phyloP scores from a whole-genome alignment of 2,888 invertebrate species.

The Leptopilina myrica region DNA sequence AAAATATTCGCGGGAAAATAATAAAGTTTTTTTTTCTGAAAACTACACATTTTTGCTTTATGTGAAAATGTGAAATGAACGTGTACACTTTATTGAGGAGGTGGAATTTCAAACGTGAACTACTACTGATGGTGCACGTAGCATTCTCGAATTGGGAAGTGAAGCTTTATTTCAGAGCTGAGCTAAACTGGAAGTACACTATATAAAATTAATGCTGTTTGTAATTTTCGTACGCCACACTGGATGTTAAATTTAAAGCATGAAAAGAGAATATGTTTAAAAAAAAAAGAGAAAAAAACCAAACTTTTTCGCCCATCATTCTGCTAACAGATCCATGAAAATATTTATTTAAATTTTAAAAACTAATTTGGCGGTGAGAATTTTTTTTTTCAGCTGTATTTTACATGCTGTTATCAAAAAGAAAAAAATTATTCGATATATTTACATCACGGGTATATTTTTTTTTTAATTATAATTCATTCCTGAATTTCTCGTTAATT shows the following conservation, averaged over 20 bases:
- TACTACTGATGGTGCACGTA: constrained; percentile 13
- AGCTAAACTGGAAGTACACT: constrained; percentile 28
- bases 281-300: background rate
- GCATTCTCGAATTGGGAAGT: constrained; percentile 17
- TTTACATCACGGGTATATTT: no score
- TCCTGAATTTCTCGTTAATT: no score
- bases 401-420: no score
- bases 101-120: background rate
- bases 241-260: background rate
- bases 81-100: constrained; percentile 5
- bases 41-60: background rate
- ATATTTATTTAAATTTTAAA: background rate
- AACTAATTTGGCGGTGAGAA: background rate
- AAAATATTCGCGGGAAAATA: background rate
- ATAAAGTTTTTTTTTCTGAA: background rate
- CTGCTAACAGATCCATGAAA: constrained; percentile 10
- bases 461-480: no score
- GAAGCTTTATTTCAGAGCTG: constrained; percentile 32
- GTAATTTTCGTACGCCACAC: constrained; percentile 11
- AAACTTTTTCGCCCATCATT: background rate
- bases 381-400: background rate
- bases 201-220: constrained; percentile 9
- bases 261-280: constrained; percentile 5
- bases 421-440: no score
- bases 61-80: constrained; percentile 1